phyloP scores from a whole-genome alignment of 2,888 invertebrate genomes.

The Griposia aprilina region DNA sequence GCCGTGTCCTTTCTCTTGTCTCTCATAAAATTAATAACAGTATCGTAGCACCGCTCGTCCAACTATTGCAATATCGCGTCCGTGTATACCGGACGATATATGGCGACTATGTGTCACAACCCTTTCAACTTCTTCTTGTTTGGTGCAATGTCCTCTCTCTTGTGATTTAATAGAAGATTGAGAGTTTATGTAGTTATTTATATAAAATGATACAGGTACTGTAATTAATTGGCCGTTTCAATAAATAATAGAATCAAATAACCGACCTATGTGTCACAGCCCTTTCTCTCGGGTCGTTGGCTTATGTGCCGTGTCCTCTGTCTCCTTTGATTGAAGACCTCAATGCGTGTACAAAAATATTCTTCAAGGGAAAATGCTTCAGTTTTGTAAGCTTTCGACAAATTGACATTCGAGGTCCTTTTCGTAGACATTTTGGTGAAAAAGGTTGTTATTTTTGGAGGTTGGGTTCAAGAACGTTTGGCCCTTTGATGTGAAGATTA shows the following conservation, averaged over 20 bases:
- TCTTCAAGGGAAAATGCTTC: slow-evolving; percentile 34
- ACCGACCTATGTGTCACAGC: background rate
- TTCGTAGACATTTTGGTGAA: slow-evolving; percentile 11
- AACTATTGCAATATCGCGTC: background rate
- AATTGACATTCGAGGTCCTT: slow-evolving; percentile 26
- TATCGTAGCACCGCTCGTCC: background rate
- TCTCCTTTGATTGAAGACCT: slow-evolving; percentile 63
- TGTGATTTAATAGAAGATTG: background rate
- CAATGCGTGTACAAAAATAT: slow-evolving; percentile 53
- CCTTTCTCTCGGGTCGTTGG: slow-evolving; percentile 45
- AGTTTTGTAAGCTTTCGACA: slow-evolving; percentile 21
- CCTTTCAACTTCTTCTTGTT: background rate
- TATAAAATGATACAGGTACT: background rate
- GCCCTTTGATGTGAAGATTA: background rate
- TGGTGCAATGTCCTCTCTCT: background rate
- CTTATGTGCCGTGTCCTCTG: slow-evolving; percentile 63
- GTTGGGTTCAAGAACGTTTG: background rate
- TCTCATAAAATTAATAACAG: background rate
- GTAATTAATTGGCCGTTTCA: background rate
- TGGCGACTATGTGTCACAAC: background rate
- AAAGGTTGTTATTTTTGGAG: background rate
- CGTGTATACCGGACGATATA: background rate
- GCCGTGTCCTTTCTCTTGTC: background rate
- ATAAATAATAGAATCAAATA: background rate
- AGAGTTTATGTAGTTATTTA: background rate